These are phyloP conservation scores for Glyptemys insculpta DNA, from an alignment of 2,797 vertebrate genomes.

Conservation along the genomic window DNA sequence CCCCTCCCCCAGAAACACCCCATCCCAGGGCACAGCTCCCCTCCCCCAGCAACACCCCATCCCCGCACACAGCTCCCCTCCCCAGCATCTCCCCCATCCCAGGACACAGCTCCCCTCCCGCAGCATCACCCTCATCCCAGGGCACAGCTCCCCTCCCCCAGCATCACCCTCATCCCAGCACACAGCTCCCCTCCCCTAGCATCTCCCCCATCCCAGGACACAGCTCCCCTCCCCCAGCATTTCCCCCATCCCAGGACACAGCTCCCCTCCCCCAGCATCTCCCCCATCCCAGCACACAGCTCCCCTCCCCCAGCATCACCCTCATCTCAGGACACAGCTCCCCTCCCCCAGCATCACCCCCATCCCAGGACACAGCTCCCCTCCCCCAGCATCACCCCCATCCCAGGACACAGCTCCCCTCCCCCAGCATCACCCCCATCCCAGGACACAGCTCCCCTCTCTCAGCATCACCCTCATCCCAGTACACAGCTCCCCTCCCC, in stretches of 20 bases:
- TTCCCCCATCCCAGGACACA: accelerated
- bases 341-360: accelerated
- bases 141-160: too few relatives aligned
- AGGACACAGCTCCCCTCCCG: accelerated
- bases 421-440: too few relatives aligned
- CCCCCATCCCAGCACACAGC: not conserved
- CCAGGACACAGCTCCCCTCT: too few relatives aligned
- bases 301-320: not conserved
- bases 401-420: not conserved
- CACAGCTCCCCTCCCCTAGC: too few relatives aligned
- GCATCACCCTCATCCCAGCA: too few relatives aligned
- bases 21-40: not conserved
- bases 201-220: too few relatives aligned
- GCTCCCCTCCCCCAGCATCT: accelerated
- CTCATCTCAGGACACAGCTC: not conserved
- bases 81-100: not conserved
- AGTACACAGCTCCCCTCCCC: too few relatives aligned
- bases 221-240: too few relatives aligned
- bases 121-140: not conserved
- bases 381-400: too few relatives aligned
- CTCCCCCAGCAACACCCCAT: not conserved
- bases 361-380: not conserved
- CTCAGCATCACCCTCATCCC: too few relatives aligned
- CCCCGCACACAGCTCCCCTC: too few relatives aligned
- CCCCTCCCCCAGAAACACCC: accelerated